A percentile compares a stretch with the other conserved stretches of the same genome.
Conservation (phyloP, 2,113 vertebrate species). For the Ammodytes marinus region DNA sequence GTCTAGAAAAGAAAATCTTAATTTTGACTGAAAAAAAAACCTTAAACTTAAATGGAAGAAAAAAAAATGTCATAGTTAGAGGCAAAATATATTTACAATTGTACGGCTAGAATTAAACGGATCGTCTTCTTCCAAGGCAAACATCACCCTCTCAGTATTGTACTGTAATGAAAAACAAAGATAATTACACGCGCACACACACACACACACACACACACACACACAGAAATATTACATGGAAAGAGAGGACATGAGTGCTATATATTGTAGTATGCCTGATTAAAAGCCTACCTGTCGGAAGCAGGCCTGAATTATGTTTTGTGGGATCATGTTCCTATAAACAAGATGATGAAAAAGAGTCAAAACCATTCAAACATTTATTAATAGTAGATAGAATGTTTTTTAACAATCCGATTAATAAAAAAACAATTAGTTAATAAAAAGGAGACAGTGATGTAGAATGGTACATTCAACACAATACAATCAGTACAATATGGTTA, state of each 20-base stretch:
- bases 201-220: too few relatives aligned
- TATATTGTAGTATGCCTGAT: neutral
- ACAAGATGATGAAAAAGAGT: neutral
- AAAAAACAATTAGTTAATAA: too few relatives aligned
- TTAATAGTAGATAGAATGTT: too few relatives aligned
- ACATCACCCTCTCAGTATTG: neutral
- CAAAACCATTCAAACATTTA: neutral
- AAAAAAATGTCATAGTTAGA: neutral
- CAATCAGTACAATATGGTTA: too few relatives aligned
- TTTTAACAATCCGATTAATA: too few relatives aligned
- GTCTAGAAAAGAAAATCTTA: too few relatives aligned
- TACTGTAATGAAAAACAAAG: neutral
- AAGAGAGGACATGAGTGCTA: neutral
- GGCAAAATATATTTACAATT: neutral
- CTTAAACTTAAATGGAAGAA: neutral
- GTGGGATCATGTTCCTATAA: conserved; percentile 10
- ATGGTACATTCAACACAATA: too few relatives aligned
- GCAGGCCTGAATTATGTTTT: neutral
- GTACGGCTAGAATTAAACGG: accelerated
- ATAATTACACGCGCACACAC: too few relatives aligned
- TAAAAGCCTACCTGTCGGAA: conserved; percentile 2
- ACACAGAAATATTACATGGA: neutral
- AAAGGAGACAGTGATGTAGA: too few relatives aligned
- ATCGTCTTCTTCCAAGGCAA: neutral
- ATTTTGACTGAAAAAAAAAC: too few relatives aligned